Conservation (phyloP, 2,888 invertebrate species). For the Arctia plantaginis region DNA sequence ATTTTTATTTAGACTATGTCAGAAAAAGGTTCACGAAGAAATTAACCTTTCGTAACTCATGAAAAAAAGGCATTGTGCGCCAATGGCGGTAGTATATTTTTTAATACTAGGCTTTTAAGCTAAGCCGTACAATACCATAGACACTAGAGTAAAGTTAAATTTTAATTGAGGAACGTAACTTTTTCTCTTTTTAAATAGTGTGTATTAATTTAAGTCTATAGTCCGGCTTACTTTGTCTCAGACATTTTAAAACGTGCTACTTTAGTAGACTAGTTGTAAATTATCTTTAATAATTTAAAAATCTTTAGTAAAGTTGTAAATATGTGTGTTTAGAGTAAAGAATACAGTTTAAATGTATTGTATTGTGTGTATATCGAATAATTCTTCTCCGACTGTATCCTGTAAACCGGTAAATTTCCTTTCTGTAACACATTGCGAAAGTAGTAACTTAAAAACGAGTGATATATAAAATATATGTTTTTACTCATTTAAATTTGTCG, state of each 20-base stretch:
- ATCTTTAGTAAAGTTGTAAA: slow-evolving; percentile 60
- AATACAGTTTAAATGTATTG: slow-evolving; percentile 63
- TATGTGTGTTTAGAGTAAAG: slow-evolving; percentile 59
- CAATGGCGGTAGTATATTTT: neutral
- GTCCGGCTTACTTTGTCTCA: neutral
- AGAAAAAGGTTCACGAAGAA: neutral
- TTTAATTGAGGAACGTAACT: neutral
- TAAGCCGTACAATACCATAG: neutral
- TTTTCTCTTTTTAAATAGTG: neutral
- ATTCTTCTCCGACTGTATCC: slow-evolving; percentile 69
- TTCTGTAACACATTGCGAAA: slow-evolving; percentile 55
- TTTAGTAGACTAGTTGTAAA: slow-evolving; percentile 61
- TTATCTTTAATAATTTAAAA: slow-evolving; percentile 65
- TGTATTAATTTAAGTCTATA: neutral
- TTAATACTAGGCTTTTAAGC: neutral
- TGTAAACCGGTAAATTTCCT: slow-evolving; percentile 44
- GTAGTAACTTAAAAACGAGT: slow-evolving; percentile 71
- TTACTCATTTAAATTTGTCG: slow-evolving; percentile 79
- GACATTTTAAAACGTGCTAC: slow-evolving; percentile 1
- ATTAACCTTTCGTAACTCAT: too few relatives aligned
- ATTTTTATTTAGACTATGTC: neutral
- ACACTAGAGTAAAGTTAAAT: neutral
- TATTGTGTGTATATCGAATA: slow-evolving; percentile 74
- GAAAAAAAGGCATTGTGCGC: too few relatives aligned
- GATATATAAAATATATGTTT: slow-evolving; percentile 86